A percentile compares a stretch with the other conserved stretches of the same genome.
Conservation (phyloP, 2,797 vertebrate genomes). For the Sebastiscus tertius region DNA sequence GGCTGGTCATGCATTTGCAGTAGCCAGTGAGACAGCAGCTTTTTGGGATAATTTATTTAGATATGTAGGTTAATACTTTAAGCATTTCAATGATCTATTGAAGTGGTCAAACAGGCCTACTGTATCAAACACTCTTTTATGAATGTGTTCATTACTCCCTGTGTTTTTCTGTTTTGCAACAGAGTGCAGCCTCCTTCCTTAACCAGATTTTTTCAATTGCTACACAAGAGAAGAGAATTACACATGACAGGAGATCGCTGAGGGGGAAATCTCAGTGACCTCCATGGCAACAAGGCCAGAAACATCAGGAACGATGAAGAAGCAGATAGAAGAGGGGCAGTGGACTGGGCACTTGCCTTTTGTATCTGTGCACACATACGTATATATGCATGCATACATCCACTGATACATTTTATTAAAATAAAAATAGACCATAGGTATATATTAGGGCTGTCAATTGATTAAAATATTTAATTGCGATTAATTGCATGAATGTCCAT, state of each 20-base stretch:
- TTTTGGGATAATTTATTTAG: background rate
- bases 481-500: no score
- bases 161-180: background rate
- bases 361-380: no score
- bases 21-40: background rate
- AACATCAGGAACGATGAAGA: slow-evolving; percentile 5
- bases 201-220: background rate
- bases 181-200: background rate
- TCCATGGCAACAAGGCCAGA: slow-evolving; percentile 34
- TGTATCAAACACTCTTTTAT: background rate
- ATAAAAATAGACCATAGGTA: background rate
- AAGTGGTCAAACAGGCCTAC: background rate
- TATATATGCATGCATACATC: background rate
- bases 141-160: background rate
- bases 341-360: background rate
- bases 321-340: background rate
- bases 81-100: background rate
- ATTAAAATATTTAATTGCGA: no score
- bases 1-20: background rate
- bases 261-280: background rate
- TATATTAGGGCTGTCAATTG: no score
- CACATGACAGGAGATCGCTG: background rate
- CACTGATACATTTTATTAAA: background rate
- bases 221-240: background rate
- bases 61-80: background rate